Conservation (phyloP, 2,797 vertebrate species). For the Vespertilio murinus region DNA sequence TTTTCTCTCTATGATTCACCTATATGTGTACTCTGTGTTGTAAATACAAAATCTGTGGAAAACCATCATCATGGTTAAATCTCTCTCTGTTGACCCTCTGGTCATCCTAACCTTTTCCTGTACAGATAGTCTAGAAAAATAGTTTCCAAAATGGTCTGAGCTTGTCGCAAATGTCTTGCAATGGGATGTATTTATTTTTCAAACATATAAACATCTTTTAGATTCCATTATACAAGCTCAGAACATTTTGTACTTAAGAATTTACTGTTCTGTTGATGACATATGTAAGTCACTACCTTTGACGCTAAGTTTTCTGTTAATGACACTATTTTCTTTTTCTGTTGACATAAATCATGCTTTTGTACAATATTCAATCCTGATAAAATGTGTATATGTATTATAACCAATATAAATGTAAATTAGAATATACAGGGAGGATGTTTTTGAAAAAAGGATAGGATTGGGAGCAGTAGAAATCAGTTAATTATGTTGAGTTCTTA, state of each 20-base stretch:
- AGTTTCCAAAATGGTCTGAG: neutral
- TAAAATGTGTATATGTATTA: conserved; percentile 14
- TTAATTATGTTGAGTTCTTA: neutral
- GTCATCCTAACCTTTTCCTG: neutral
- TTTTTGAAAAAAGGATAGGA: neutral
- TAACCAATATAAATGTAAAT: neutral
- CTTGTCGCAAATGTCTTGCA: neutral
- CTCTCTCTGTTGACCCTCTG: no score
- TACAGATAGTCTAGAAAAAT: neutral
- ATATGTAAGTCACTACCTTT: neutral
- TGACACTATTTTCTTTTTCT: neutral
- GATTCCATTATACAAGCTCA: neutral
- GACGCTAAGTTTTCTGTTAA: neutral
- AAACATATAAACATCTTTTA: neutral
- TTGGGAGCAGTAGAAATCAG: neutral
- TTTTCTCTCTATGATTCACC: rapidly evolving
- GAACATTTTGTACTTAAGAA: conserved; percentile 12
- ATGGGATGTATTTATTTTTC: conserved; percentile 22
- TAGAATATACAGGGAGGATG: neutral
- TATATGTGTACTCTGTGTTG: neutral
- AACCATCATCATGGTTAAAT: neutral
- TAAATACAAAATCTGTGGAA: neutral
- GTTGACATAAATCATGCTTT: neutral
- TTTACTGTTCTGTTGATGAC: conserved; percentile 26
- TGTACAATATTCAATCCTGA: conserved; percentile 3